phyloP scores from a whole-genome alignment of 2,797 vertebrate species.

The Setipinna tenuifilis region DNA sequence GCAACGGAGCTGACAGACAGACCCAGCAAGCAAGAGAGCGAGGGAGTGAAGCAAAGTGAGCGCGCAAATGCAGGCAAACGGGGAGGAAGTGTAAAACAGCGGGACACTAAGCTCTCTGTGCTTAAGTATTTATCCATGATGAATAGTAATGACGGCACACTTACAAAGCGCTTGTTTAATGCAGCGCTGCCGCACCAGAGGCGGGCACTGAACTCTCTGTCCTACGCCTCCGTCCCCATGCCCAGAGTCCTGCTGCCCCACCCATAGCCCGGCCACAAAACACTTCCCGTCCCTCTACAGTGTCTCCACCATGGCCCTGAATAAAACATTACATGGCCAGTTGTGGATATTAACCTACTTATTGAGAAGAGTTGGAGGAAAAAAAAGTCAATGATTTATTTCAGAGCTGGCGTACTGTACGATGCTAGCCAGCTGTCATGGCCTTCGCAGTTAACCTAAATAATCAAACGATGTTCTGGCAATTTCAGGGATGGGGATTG shows the following conservation, averaged over 20 bases:
- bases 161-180: constrained; percentile 81
- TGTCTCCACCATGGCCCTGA: constrained; percentile 64
- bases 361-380: constrained; percentile 56
- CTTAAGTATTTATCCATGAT: constrained; percentile 82
- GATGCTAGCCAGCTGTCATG: constrained; percentile 78
- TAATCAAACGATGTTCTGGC: constrained; percentile 74
- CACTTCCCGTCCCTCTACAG: constrained; percentile 71
- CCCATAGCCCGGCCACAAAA: constrained; percentile 60
- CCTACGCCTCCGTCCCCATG: constrained; percentile 55
- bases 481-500: constrained; percentile 65
- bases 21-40: constrained; percentile 40
- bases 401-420: constrained; percentile 69
- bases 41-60: background rate
- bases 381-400: constrained; percentile 72
- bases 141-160: constrained; percentile 79
- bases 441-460: constrained; percentile 73
- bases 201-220: constrained; percentile 54
- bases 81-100: constrained; percentile 71
- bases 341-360: constrained; percentile 84
- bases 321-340: constrained; percentile 79
- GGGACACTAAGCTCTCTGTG: constrained; percentile 73
- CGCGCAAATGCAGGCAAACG: constrained; percentile 53
- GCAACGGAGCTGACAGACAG: background rate
- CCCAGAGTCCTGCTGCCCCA: constrained; percentile 54
- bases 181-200: constrained; percentile 64